phyloP scores from a whole-genome alignment of 2,113 vertebrate species.

The Mionectes macconnelli region DNA sequence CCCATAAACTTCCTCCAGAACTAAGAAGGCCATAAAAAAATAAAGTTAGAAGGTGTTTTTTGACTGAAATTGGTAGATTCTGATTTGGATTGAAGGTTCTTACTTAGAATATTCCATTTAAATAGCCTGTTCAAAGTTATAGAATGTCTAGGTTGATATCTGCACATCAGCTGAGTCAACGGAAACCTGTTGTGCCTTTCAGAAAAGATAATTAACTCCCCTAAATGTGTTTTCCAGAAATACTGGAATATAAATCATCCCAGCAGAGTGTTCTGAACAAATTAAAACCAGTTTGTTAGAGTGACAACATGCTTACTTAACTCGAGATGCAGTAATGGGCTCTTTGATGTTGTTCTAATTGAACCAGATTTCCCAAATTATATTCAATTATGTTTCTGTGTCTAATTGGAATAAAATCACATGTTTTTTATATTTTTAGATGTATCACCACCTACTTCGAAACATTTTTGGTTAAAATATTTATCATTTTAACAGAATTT shows the following conservation, averaged over 20 bases:
- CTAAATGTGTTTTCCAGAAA: slow-evolving; percentile 4
- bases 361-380: neutral
- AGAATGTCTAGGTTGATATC: neutral
- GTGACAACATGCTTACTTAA: slow-evolving; percentile 12
- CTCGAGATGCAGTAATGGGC: neutral
- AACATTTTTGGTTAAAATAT: neutral
- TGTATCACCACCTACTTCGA: neutral
- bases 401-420: neutral
- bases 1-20: neutral
- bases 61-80: neutral
- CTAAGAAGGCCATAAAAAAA: neutral
- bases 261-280: neutral
- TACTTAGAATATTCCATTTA: neutral
- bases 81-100: neutral
- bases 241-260: neutral
- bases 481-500: neutral
- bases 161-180: neutral
- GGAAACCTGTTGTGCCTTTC: neutral
- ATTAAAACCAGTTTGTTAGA: slow-evolving; percentile 23
- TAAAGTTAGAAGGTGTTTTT: neutral
- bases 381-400: neutral
- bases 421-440: neutral
- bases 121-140: neutral
- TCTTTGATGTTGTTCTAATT: slow-evolving; percentile 4
- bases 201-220: neutral